phyloP scores from a whole-genome alignment of 2,113 vertebrate genomes.

The Callaeas wilsoni region DNA sequence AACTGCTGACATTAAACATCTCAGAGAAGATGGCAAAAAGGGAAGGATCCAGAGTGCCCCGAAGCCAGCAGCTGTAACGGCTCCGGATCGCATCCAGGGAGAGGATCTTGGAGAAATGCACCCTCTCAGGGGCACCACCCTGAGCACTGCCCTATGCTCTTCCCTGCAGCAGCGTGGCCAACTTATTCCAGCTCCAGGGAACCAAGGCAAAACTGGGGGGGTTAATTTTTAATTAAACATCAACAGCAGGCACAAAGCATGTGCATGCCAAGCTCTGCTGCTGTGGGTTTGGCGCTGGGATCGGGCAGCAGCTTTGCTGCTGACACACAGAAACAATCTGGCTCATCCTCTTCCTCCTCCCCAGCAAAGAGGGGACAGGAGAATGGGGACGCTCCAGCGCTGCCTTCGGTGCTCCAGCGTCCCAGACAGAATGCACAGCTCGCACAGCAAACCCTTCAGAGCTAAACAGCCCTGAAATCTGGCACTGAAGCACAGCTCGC shows the following conservation, averaged over 20 bases:
- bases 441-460: background rate
- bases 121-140: background rate
- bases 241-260: background rate
- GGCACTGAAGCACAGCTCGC: background rate
- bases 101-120: background rate
- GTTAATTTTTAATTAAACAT: background rate
- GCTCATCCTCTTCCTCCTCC: background rate
- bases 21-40: background rate
- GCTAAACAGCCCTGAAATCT: background rate
- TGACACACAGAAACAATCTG: background rate
- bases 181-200: background rate
- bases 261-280: background rate
- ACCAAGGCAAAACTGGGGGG: background rate
- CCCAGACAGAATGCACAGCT: rapidly evolving
- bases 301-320: background rate
- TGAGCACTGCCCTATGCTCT: background rate
- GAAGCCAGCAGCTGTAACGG: background rate
- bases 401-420: background rate
- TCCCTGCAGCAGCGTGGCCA: background rate
- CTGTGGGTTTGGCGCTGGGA: background rate
- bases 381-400: background rate
- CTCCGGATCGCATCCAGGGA: background rate
- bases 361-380: background rate
- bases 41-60: background rate
- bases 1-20: background rate